phyloP scores from a whole-genome alignment of 2,797 vertebrate species.

The Sebastes goodei region DNA sequence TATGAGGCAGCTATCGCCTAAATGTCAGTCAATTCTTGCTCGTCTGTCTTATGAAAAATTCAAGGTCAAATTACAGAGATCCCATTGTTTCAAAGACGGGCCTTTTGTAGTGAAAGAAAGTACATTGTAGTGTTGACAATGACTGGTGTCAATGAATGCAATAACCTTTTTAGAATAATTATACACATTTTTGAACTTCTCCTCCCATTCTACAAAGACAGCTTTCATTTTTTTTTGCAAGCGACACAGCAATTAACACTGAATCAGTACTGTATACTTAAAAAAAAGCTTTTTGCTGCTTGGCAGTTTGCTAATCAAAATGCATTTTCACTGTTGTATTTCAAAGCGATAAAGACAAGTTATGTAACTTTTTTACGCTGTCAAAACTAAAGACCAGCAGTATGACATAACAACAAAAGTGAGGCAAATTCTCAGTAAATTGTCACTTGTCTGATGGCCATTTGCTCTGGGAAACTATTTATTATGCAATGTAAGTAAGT shows the following conservation, averaged over 20 bases:
- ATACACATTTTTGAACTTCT: background rate
- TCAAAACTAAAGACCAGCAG: background rate
- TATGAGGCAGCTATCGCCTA: slow-evolving; percentile 56
- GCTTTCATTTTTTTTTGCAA: background rate
- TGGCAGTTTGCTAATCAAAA: background rate
- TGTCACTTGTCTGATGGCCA: background rate
- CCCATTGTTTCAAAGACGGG: slow-evolving; percentile 22
- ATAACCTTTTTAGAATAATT: background rate
- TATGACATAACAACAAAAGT: background rate
- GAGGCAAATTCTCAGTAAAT: background rate
- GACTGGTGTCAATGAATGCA: background rate
- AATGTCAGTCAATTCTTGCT: slow-evolving; percentile 68
- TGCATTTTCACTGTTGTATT: background rate
- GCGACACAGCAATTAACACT: background rate
- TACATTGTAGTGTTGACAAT: slow-evolving; percentile 13
- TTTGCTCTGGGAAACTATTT: background rate
- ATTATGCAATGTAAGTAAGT: background rate
- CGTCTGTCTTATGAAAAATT: slow-evolving; percentile 56
- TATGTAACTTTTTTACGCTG: background rate
- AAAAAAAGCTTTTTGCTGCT: background rate
- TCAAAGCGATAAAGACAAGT: background rate
- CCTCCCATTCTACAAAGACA: background rate
- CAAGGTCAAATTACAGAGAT: slow-evolving; percentile 57
- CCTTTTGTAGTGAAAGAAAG: slow-evolving; percentile 10
- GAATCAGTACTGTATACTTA: background rate